Evolutionary conservation across 1,140 invertebrate species (phyloP), one percentile per base, ranked within the genome.

Genomic region (Mizuhopecten yessoensis): DNA sequence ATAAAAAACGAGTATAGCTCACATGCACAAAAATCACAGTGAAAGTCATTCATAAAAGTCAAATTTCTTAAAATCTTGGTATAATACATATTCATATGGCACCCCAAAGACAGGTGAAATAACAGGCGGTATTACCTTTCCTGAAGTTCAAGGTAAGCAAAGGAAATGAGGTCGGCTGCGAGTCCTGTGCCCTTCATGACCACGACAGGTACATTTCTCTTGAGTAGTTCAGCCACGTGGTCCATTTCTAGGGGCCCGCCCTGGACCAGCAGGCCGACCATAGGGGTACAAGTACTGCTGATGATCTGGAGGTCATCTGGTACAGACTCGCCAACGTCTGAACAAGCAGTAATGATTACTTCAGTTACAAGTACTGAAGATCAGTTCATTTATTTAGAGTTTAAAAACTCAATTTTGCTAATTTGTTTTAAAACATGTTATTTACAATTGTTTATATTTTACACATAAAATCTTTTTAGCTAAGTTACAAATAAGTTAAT

Each of bases 221-320:
- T 96, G 13, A 97, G 92, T 45, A 96, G 93, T 45, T 95, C 94
- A 10, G 96, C 88, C 15, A 96, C 95, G 23, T 96, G 93, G 75
- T 96, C 94, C 23, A 96, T 96, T n/a, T 95, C 95, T 20, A 95
- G 89, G n/a, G 95, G 94, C 11, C 96, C 96, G 10, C 96, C 96
- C 90, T 96, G 95, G n/a, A 97, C 94, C 34, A 97, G 92, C 0
- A 97, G 90, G n/a, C 96, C 96, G 0, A 97, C 94, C n/a, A 97
- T 93, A 3, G 96, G 96, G 1, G 96, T 94, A 45, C 33, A 86
- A 13, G 91, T 91, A 29, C 75, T 88, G 20, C 87, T 49, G 33
- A 90, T 57, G 29, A 90, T 88, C 34, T 36, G 36, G 0, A 57
- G 33, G 33, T 88, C 88, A 29, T 45, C 88, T 57, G 88, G 36